Evolutionary conservation across 2,888 invertebrate genomes (phyloP), one percentile per base, ranked within the genome.

Genomic region (Panopea generosa): DNA sequence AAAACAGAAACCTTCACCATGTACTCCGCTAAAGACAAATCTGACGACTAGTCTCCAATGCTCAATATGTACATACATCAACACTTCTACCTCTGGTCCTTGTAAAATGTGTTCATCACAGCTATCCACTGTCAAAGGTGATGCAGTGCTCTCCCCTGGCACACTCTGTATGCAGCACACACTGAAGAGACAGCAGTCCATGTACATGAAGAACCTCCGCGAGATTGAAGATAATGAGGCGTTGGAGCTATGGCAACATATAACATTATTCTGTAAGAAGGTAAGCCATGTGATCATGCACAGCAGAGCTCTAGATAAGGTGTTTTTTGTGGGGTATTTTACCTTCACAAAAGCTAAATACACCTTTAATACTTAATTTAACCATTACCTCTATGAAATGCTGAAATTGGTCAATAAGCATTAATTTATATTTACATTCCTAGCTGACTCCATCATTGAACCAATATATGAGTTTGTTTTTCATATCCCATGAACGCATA

Each of bases 181-280:
- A 1, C 52, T 89, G 9, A 71, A 83, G 47, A 62, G 89, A 55
- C 91, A 91, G 61, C 96, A 96, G 89, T 96, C 96, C 85, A 95
- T 96, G 50, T 95, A 96, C 3, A 96, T 96, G 95, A 96, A 96
- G 90, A 96, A 96, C 76, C 93, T 97, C 56, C 93, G 97, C 0
- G 94, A 96, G 68, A 72, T 85, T 6, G 97, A 98, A 90, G 98
- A 98, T 91, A 95, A 95, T 79, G 96, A 97, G 91, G 97, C 97
- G 4, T 94, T 96, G 91, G 96, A 96, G 86, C 96, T 96, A 90
- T 98, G 98, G 97, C 96, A 97, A 89, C 96, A 96, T 87, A 98
- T 98, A 72, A 95, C 98, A 52, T 95, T 96, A 65, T 98, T 97
- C 91, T 98, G 98, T 92, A 95, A 96, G 88, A 95, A 97, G 93